phyloP scores from a whole-genome alignment of 2,797 vertebrate genomes.

The Fistularia commersonii region DNA sequence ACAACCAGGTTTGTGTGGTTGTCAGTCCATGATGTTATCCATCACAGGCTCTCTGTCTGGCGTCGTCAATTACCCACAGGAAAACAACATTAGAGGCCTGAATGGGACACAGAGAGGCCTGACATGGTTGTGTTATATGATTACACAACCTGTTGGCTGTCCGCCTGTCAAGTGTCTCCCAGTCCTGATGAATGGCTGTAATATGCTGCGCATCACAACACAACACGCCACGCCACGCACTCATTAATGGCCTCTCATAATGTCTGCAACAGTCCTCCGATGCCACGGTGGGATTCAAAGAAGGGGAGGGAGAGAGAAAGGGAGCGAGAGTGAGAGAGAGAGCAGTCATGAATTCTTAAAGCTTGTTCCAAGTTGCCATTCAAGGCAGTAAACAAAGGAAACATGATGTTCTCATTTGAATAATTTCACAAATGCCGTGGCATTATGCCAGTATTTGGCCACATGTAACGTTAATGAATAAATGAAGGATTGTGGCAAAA shows the following conservation, averaged over 20 bases:
- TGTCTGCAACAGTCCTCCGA: constrained; percentile 50
- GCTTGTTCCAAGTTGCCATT: constrained; percentile 55
- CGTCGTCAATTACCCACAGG: constrained; percentile 69
- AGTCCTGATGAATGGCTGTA: constrained; percentile 78
- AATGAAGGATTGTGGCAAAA: constrained; percentile 31
- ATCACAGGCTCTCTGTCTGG: constrained; percentile 64
- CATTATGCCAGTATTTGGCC: constrained; percentile 42
- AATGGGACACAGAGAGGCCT: constrained; percentile 66
- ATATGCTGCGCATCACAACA: constrained; percentile 77
- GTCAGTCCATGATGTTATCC: constrained; percentile 62
- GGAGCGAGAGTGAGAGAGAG: not conserved
- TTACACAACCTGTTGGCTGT: constrained; percentile 79
- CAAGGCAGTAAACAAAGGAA: constrained; percentile 68
- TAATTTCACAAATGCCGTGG: constrained; percentile 68
- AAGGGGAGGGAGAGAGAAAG: constrained; percentile 25
- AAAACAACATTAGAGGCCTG: constrained; percentile 75
- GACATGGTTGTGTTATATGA: constrained; percentile 78
- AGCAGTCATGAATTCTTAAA: constrained; percentile 61
- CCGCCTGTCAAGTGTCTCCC: constrained; percentile 74
- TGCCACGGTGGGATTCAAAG: constrained; percentile 24
- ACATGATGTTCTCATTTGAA: constrained; percentile 69
- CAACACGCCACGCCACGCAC: constrained; percentile 61
- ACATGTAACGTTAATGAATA: constrained; percentile 40
- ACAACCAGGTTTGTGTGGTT: constrained; percentile 50
- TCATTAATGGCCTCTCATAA: constrained; percentile 71